Evolutionary conservation across 2,797 vertebrate species (phyloP).

Genomic region (Thaleichthys pacificus): DNA sequence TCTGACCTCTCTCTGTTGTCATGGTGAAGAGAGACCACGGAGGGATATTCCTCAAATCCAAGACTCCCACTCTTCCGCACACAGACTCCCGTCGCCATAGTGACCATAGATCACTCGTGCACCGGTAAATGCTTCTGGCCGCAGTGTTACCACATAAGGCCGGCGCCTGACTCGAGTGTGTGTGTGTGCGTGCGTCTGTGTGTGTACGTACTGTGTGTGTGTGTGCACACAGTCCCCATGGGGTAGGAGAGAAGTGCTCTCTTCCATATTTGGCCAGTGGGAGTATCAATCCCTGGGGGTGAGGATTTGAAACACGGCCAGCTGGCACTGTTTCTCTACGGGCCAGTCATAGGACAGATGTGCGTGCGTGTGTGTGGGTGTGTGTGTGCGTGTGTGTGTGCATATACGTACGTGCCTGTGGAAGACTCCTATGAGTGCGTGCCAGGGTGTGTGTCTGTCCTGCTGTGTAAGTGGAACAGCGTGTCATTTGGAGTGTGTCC

Average conservation of each 20-base stretch:
- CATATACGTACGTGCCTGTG: slow-evolving; percentile 1
- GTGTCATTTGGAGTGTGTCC: slow-evolving; percentile 26
- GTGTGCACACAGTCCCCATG: slow-evolving; percentile 34
- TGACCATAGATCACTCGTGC: slow-evolving; percentile 40
- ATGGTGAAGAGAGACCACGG: slow-evolving; percentile 45
- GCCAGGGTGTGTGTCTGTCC: neutral
- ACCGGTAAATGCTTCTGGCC: slow-evolving; percentile 42
- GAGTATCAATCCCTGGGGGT: slow-evolving; percentile 70
- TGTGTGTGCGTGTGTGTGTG: slow-evolving; percentile 18
- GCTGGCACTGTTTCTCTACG: slow-evolving; percentile 63
- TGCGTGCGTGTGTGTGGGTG: slow-evolving; percentile 5
- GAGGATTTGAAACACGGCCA: slow-evolving; percentile 70
- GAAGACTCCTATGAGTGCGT: slow-evolving; percentile 7
- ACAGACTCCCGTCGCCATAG: slow-evolving; percentile 50
- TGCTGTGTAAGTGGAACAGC: slow-evolving; percentile 4
- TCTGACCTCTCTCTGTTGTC: slow-evolving; percentile 61
- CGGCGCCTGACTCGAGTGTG: slow-evolving; percentile 36
- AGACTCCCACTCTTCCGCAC: slow-evolving; percentile 2
- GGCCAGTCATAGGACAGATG: slow-evolving; percentile 31
- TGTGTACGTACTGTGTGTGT: slow-evolving; percentile 7
- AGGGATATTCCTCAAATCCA: slow-evolving; percentile 56
- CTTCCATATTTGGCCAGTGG: slow-evolving; percentile 76
- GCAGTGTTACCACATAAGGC: slow-evolving; percentile 70
- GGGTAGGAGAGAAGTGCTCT: slow-evolving; percentile 55
- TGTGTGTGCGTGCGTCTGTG: slow-evolving; percentile 6